These are phyloP conservation scores for Eulithis prunata DNA, from an alignment of 2,888 invertebrate species.

Conservation along the genomic window DNA sequence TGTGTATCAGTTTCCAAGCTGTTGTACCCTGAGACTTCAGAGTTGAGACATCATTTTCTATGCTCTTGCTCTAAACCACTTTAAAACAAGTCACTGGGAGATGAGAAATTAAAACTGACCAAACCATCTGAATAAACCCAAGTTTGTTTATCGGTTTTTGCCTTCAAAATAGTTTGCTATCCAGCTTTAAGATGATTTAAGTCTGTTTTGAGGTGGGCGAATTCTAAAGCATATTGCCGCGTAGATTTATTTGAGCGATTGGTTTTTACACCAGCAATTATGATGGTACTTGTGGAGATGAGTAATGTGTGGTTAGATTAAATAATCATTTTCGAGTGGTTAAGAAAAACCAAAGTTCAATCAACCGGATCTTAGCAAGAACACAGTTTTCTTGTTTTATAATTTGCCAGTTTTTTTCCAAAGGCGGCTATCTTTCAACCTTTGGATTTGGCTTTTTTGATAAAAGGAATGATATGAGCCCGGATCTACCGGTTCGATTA, in stretches of 20 bases:
- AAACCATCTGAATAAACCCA: too few relatives aligned
- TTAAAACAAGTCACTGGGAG: too few relatives aligned
- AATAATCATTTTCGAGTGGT: conserved; percentile 11
- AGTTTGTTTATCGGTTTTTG: too few relatives aligned
- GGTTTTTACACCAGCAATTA: conserved; percentile 1
- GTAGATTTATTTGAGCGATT: background rate
- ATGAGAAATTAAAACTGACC: too few relatives aligned
- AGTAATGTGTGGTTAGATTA: conserved; percentile 5
- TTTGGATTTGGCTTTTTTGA: conserved; percentile 23
- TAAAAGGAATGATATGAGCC: conserved; percentile 17
- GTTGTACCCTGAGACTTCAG: too few relatives aligned
- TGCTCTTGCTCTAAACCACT: too few relatives aligned
- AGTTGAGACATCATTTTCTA: too few relatives aligned
- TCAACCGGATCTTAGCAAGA: conserved; percentile 24
- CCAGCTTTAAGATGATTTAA: too few relatives aligned
- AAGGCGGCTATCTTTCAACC: conserved; percentile 2
- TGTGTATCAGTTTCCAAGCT: too few relatives aligned
- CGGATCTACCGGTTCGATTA: conserved; percentile 10
- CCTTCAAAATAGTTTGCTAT: too few relatives aligned
- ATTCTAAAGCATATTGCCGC: background rate
- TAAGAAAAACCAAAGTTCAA: conserved; percentile 23
- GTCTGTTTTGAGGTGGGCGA: too few relatives aligned
- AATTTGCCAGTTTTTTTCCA: background rate
- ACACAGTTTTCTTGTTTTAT: conserved; percentile 2
- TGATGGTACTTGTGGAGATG: conserved; percentile 1